These are phyloP conservation scores for Eubasilissa regina DNA, from an alignment of 1,140 invertebrate species.

Conservation along the genomic window DNA sequence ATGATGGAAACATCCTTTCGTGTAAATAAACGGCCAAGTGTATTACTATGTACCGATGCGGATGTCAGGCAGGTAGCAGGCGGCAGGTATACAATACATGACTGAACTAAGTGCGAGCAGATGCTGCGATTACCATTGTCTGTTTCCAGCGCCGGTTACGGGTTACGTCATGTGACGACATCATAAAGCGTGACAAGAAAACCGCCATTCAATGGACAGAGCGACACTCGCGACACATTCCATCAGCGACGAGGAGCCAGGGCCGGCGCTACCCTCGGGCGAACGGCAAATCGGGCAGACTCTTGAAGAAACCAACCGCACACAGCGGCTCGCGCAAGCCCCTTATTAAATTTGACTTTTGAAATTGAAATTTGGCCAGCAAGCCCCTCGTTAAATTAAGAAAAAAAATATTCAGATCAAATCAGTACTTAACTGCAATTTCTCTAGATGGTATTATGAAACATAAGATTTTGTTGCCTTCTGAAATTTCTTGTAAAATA, in stretches of 20 bases:
- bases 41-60: background rate
- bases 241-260: background rate
- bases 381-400: too few species aligned
- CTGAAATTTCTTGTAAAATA: too few species aligned
- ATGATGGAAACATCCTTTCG: background rate
- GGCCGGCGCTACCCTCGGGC: too few species aligned
- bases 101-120: constrained; percentile 1
- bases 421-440: too few species aligned
- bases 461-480: too few species aligned
- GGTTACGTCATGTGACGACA: constrained; percentile 10
- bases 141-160: background rate
- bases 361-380: too few species aligned
- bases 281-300: too few species aligned
- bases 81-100: background rate
- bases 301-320: too few species aligned
- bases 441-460: too few species aligned
- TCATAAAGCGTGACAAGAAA: constrained; percentile 22
- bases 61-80: background rate
- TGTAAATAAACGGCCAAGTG: background rate
- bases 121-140: background rate
- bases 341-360: too few species aligned
- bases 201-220: background rate
- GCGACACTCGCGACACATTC: constrained; percentile 21
- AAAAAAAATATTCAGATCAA: too few species aligned
- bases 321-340: too few species aligned